Evolutionary conservation across 2,888 invertebrate genomes (phyloP), one percentile per base, ranked within the genome.

Genomic region (Ceriagrion tenellum): DNA sequence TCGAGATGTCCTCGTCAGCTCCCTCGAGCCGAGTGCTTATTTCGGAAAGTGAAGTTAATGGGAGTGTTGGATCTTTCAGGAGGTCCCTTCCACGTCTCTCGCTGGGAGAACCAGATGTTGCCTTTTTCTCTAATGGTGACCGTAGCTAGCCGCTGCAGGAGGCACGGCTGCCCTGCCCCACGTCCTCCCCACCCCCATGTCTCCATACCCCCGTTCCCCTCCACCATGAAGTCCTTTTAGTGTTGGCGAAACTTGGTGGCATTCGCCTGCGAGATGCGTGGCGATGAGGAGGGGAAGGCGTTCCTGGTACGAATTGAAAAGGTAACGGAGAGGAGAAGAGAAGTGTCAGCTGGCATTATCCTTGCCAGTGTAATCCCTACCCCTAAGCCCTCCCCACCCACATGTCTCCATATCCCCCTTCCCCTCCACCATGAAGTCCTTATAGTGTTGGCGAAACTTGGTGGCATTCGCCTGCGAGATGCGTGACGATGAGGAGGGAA

Each of bases 51-150:
- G 56, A 56, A 56, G 90, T 90, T 59, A 59, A 90, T 90, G 90
- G 56, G 90, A 56, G 90, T 55, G 56, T 55, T 59, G 91, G 23
- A 40, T 13, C 30, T 63, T 12, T 63, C 35, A 63, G 91, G 91
- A 91, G 91, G 88, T 13, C 16, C 47, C 8, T 18, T n/a, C 16
- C 16, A 35, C 81, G 26, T 30, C 90, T 47, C 4, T 47, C 47
- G 4, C 47, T 47, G 30, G 55, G n/a, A 30, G 55, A 35, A 63
- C 91, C 91, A 91, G 91, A 91, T 91, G 91, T 91, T 91, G 40
- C 91, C 63, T 63, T 91, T 91, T 59, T 47, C 59, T 47, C 59
- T 90, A 90, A 90, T 91, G 91, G 91, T 91, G 91, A 91, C 91
- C 90, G 59, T 90, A 12, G 90, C 91, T 91, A 40, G 91, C 63